Conservation (phyloP, 37 sponge, comb jelly and placozoan genomes). For the Amphimedon queenslandica region DNA sequence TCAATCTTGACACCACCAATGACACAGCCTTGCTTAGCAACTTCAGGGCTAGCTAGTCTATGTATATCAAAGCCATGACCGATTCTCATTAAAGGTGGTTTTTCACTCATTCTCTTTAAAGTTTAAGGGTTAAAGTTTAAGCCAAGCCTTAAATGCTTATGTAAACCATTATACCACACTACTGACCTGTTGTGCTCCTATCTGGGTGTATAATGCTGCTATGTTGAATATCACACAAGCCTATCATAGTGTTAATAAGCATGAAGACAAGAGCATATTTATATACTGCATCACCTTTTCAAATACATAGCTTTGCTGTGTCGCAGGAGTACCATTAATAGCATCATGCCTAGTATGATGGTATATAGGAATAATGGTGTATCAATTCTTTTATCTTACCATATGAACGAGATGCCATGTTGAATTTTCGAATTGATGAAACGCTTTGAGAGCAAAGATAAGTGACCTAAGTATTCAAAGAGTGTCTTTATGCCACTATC, state of each 20-base stretch:
- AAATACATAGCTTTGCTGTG: slow-evolving; percentile 46
- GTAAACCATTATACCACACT: too few relatives aligned
- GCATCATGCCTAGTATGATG: slow-evolving; percentile 53
- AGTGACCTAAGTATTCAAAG: slow-evolving; percentile 42
- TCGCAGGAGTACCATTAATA: slow-evolving; percentile 52
- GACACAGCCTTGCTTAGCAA: too few relatives aligned
- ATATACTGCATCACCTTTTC: slow-evolving; percentile 39
- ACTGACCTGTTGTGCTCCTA: slow-evolving; percentile 58
- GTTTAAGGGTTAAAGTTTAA: background rate
- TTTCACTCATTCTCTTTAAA: background rate
- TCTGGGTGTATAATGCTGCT: slow-evolving; percentile 48
- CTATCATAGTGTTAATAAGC: background rate
- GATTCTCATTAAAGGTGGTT: background rate
- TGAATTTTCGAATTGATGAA: slow-evolving; percentile 22
- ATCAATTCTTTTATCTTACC: slow-evolving; percentile 11
- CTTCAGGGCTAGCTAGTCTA: too few relatives aligned
- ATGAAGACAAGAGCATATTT: background rate
- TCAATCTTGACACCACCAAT: too few relatives aligned
- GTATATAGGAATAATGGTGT: background rate
- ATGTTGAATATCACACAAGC: slow-evolving; percentile 51
- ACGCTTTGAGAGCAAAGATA: slow-evolving; percentile 37
- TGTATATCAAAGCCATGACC: background rate
- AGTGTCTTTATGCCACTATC: slow-evolving; percentile 27
- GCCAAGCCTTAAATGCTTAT: too few relatives aligned
- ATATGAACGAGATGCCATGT: slow-evolving; percentile 28